Base-by-base conservation (phyloP, 2,888 invertebrate genomes). In the Philonicus albiceps region DNA sequence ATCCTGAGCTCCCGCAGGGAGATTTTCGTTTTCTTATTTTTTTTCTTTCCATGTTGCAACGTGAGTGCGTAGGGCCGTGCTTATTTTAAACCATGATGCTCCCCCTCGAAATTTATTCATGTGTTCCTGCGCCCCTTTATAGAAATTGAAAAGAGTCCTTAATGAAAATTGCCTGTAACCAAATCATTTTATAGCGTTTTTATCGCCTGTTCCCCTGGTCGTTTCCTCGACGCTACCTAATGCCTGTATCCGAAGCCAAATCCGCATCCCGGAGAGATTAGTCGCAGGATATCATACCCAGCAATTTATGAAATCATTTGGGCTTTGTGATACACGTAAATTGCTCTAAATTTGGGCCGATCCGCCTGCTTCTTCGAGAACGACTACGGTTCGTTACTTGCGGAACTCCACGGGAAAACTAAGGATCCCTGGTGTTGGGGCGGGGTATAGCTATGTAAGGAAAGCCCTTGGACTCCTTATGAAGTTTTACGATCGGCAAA, bases 101-200 rank as follows among this genome's bases (percentile, higher is more conserved):
- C 34, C 53, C 81, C 81, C 34, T 27, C n/a, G 37, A 53, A 37
- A 81, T 55, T 81, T 81, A 27, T 81, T 40, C 75, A 75, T 75
- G 75, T 85, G 49, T 31, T 55, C 34, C 64, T 64, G 8, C 64
- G 64, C 53, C 74, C 31, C 74, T 34, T 37, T 84, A 19, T 84
- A 75, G 75, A 75, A 49, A 75, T 53, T 85, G 85, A 74, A 85
- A 74, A 75, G 53, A 85, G 73, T 13, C 75, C 75, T 85, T 75
- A 85, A 85, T 85, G 85, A 75, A 85, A 85, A 85, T 85, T 75
- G 85, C 84, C 84, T 84, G 84, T 75, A 85, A 85, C 75, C 53
- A 75, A 85, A 85, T 85, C 85, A 85, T 85, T 85, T 85, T 85
- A 85, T 85, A 75, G 55, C 75, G 85, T 85, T 75, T 85, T 85